Base-by-base conservation (phyloP, 2,888 invertebrate genomes). In the Acanthopleura granulata region DNA sequence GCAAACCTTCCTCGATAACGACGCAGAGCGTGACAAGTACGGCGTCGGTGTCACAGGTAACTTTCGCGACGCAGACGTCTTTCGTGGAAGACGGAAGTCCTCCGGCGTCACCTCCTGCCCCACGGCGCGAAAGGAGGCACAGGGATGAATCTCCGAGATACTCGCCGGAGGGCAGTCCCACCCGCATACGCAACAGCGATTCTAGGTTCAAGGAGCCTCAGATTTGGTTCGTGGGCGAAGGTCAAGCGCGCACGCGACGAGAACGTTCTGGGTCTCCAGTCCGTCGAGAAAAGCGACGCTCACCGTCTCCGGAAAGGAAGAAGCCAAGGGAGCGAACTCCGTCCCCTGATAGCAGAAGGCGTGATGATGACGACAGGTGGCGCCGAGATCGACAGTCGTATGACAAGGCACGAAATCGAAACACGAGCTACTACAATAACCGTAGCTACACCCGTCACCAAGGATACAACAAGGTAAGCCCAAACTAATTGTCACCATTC, bases 41-140 rank as follows among this genome's bases (percentile, higher is more conserved):
- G 16, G 66, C 66, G 29, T 66, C 66, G 25, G 66, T 27, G 25
- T 66, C 66, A 66, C 66, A 66, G 25, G 66, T 66, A 16, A 66
- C 66, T 1, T 66, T 66, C 29, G 66, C 27, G 22, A 66, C 66
- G 1, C 66, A 66, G 66, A 66, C 66, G 29, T 66, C 66, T 22
- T 66, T 66, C 25, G 22, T 16, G 16, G 16, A 66, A 16, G 66
- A 66, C 29, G 6, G 25, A 6, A 16, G 22, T 27, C 66, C 22
- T 6, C 16, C 66, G 6, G 6, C 66, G 16, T 6, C 66, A 25
- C 29, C 66, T 6, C 25, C 29, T 22, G 12, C 57, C 57, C 57
- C 18, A 57, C n/a, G 22, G 57, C 18, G 57, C 4, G n/a, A 22
- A 6, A 57, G 22, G 22, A 18, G 57, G 57, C 40, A 40, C 40